Base-by-base conservation (phyloP, 2,113 vertebrate genomes). In the Garra rufa region DNA sequence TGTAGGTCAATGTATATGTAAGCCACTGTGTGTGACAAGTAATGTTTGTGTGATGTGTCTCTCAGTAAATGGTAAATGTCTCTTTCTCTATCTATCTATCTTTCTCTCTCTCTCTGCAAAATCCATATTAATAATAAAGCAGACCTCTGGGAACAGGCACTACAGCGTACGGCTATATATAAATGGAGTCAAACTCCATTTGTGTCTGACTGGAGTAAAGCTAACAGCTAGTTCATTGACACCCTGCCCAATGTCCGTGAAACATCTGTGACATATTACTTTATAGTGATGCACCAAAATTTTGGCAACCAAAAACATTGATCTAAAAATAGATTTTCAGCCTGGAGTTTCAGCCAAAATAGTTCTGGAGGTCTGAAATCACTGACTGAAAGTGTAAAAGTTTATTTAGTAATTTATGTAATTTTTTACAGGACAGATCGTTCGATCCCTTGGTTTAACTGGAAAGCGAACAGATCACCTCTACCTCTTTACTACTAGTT, bases 41-140 rank as follows among this genome's bases (percentile, higher is more conserved):
- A 34, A 34, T 21, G 19, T 21, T 6, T 55, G 19, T 55, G 50
- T 55, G 50, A 21, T 55, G 19, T 21, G 52, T 17, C 19, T 55
- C 19, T 55, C 19, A 21, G 52, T 55, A 3, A 55, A 55, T 55
- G 52, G n/a, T n/a, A n/a, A n/a, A n/a, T n/a, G n/a, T n/a, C n/a
- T 55, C 19, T 55, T 17, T 19, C 48, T 52, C n/a, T 57, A 9
- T 14, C 65, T 34, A 3, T 67, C 63, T 34, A 14, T 65, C 14
- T 17, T 28, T 65, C 14, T 65, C 28, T 65, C 19, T 55, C 63
- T 69, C 63, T 67, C 17, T 5, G 30, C 3, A 19, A 38, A 19
- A 69, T 69, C 9, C 34, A 69, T 69, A 69, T 69, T 41, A 21
- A 69, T 67, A 67, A 41, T 69, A 69, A 38, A 69, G 28, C 63